Evolutionary conservation across 1,140 invertebrate species (phyloP), one percentile per base, ranked within the genome.

Genomic region (Megalonaias nervosa): DNA sequence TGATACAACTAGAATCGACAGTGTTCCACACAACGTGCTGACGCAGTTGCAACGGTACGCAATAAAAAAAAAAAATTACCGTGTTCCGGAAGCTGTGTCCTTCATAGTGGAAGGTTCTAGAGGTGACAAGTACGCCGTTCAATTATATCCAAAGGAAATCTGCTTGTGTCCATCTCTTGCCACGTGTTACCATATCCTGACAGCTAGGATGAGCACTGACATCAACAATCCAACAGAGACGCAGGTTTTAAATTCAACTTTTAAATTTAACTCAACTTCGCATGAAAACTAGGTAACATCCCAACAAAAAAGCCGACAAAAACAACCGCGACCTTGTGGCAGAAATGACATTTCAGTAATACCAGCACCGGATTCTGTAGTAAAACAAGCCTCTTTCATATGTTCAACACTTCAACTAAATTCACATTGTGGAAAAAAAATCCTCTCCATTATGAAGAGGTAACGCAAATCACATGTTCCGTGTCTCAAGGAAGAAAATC

Each of bases 121-220:
- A 4, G 74, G 58, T 21, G 57, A 70, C 16, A 76, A 76, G 66
- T 75, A 70, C 57, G 26, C 59, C 3, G 74, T 75, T 5, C 65
- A 59, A 23, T 31, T 75, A 3, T 38, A 70, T 21, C 74, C 67
- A 6, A 64, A 75, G 15, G 67, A 70, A 59, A 59, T 1, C 60
- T 75, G 74, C 58, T 23, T 21, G 31, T 75, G 74, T 70, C 66
- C 67, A 31, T 67, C 74, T 17, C 23, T 61, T n/a, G 74, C 57
- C 15, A 75, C 74, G n/a, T 68, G 74, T 61, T 75, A 66, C n/a
- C 72, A 74, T 31, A 74, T 74, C 21, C 26, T 74, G 9, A 57
- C 65, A 23, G 65, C n/a, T 58, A 14, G 19, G 58, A 75, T 31
- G 31, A 31, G 5, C 31, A 31, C 5, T 31, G 31, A 5, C 31